phyloP scores from a whole-genome alignment of 2,888 invertebrate genomes.

The Sylvicola cinctus region DNA sequence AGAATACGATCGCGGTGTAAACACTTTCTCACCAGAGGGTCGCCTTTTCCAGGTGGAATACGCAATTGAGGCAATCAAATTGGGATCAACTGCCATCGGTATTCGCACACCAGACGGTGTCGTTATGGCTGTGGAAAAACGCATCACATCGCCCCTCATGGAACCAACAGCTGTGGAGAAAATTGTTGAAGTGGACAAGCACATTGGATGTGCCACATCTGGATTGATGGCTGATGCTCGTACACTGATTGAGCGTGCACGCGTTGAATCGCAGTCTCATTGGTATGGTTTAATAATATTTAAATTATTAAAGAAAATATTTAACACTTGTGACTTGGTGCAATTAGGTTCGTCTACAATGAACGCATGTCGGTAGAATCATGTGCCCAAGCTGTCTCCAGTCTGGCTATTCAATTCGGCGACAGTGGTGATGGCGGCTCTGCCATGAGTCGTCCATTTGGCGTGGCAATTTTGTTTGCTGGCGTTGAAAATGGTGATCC shows the following conservation, averaged over 20 bases:
- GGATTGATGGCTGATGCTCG: conserved; percentile 97
- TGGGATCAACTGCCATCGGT: conserved; percentile 97
- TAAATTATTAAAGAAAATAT: no score
- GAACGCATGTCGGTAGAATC: conserved; percentile 94
- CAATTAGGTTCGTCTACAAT: conserved; percentile 92
- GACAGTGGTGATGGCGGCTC: conserved; percentile 93
- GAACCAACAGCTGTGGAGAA: conserved; percentile 95
- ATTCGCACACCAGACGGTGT: conserved; percentile 93
- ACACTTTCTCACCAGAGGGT: conserved; percentile 99
- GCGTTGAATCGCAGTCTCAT: conserved; percentile 93
- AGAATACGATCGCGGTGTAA: conserved; percentile 98
- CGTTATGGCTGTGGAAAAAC: conserved; percentile 91
- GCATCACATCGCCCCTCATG: conserved; percentile 92
- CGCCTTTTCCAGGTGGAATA: conserved; percentile 98
- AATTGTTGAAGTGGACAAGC: conserved; percentile 94
- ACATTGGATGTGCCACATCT: conserved; percentile 94
- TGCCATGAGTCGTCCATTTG: conserved; percentile 94
- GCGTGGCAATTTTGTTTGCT: conserved; percentile 95
- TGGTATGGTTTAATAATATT: no score
- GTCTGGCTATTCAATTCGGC: conserved; percentile 97
- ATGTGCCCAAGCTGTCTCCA: conserved; percentile 95
- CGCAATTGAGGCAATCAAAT: conserved; percentile 98
- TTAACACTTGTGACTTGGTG: no score
- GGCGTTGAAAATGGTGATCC: conserved; percentile 81
- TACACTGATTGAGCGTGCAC: conserved; percentile 82